Evolutionary conservation across 1,140 invertebrate species (phyloP).

Genomic region (Euwallacea similis): DNA sequence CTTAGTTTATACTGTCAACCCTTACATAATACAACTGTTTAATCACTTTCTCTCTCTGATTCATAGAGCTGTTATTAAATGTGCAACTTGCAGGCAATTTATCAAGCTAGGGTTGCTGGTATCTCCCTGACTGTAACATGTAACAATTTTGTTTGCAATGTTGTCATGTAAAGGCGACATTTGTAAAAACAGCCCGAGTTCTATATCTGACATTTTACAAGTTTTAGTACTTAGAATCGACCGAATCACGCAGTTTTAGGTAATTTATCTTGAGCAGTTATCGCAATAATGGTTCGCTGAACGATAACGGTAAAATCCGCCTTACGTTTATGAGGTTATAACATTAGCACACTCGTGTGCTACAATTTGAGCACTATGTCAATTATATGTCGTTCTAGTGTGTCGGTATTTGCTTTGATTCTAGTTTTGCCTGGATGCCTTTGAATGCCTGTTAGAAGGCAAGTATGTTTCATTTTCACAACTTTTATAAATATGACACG

Average conservation of each 20-base stretch:
- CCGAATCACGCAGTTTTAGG: constrained; percentile 32
- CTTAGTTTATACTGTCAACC: no score
- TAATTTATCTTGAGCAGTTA: constrained; percentile 33
- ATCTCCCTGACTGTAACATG: constrained; percentile 18
- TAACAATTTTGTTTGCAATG: constrained; percentile 22
- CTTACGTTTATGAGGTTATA: not conserved
- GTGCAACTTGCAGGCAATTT: no score
- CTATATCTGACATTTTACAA: constrained; percentile 36
- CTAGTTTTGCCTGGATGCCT: not conserved
- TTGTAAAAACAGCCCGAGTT: constrained; percentile 31
- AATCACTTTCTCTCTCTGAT: no score
- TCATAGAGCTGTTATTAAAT: no score
- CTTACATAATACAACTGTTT: no score
- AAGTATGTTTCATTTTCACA: not conserved
- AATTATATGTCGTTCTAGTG: not conserved
- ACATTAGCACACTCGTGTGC: not conserved
- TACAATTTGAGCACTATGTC: not conserved
- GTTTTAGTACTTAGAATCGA: constrained; percentile 38
- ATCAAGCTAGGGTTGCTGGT: no score
- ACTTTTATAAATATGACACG: constrained; percentile 7
- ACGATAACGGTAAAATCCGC: constrained; percentile 29
- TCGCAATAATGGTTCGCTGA: constrained; percentile 28
- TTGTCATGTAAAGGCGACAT: constrained; percentile 33
- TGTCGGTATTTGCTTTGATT: not conserved
- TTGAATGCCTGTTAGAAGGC: not conserved